Percentiles rank a stretch among this genome's conserved stretches.
These are phyloP conservation scores for Noctuana brunneofusca DNA, from an alignment of 2,888 invertebrate species.

Conservation along the genomic window DNA sequence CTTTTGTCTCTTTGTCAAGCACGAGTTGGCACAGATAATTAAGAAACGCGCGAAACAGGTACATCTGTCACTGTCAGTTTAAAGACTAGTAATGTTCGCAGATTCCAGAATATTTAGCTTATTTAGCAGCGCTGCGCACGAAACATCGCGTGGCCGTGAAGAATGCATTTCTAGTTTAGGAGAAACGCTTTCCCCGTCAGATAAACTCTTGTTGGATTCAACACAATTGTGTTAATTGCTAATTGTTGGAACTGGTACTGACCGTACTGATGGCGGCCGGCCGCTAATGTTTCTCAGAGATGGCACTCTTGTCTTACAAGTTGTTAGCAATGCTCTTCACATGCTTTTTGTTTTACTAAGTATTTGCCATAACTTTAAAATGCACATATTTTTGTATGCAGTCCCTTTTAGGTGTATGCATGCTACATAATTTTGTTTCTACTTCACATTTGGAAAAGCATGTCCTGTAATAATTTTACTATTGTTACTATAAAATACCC, in stretches of 20 bases:
- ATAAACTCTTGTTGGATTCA: constrained; percentile 31
- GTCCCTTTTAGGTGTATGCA: too few species aligned
- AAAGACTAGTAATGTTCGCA: constrained; percentile 27
- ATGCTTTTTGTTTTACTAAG: constrained; percentile 1
- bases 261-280: constrained; percentile 10
- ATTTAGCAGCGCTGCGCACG: constrained; percentile 23
- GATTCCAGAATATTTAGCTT: constrained; percentile 31
- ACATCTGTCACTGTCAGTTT: constrained; percentile 27
- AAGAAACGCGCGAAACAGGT: constrained; percentile 26
- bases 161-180: constrained; percentile 35
- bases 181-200: constrained; percentile 34
- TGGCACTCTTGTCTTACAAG: constrained; percentile 9
- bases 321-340: constrained; percentile 3
- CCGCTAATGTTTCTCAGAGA: constrained; percentile 14
- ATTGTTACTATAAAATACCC: too few species aligned
- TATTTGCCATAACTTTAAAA: too few species aligned
- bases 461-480: too few species aligned
- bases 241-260: constrained; percentile 27
- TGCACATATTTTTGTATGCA: too few species aligned
- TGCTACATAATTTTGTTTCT: too few species aligned
- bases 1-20: constrained; percentile 19
- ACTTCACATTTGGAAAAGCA: too few species aligned
- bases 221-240: constrained; percentile 35
- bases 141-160: constrained; percentile 35
- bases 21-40: constrained; percentile 30